phyloP scores from a whole-genome alignment of 2,113 vertebrate species.

The Tragelaphus scriptus region DNA sequence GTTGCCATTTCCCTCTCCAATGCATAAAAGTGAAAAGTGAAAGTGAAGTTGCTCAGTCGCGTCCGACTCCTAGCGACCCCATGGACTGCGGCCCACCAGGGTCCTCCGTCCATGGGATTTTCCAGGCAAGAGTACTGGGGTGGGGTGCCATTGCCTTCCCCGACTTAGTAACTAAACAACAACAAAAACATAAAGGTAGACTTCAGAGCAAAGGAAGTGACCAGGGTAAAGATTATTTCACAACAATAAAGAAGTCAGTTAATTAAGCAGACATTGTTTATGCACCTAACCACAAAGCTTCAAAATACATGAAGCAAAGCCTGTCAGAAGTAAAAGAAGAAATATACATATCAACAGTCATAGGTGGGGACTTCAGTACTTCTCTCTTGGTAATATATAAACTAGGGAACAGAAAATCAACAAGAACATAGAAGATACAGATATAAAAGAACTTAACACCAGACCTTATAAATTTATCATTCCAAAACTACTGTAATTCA shows the following conservation, averaged over 20 bases:
- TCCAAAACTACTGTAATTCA: neutral
- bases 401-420: neutral
- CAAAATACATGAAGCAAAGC: neutral
- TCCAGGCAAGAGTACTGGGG: too few relatives aligned
- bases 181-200: neutral
- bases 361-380: neutral
- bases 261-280: neutral
- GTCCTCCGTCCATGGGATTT: too few relatives aligned
- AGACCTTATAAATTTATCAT: neutral
- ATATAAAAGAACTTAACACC: neutral
- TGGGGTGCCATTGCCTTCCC: too few relatives aligned
- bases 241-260: neutral
- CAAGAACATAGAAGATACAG: neutral
- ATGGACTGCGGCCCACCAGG: too few relatives aligned
- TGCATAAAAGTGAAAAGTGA: too few relatives aligned
- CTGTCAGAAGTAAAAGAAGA: neutral
- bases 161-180: neutral
- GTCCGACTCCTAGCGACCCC: too few relatives aligned
- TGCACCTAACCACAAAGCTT: neutral
- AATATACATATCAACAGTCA: neutral
- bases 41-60: too few relatives aligned
- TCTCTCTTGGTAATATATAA: neutral
- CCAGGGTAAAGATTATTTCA: neutral
- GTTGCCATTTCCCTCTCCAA: too few relatives aligned
- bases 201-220: neutral